Base-by-base conservation (phyloP, 2,888 invertebrate genomes). In the Calliphora vomitoria region DNA sequence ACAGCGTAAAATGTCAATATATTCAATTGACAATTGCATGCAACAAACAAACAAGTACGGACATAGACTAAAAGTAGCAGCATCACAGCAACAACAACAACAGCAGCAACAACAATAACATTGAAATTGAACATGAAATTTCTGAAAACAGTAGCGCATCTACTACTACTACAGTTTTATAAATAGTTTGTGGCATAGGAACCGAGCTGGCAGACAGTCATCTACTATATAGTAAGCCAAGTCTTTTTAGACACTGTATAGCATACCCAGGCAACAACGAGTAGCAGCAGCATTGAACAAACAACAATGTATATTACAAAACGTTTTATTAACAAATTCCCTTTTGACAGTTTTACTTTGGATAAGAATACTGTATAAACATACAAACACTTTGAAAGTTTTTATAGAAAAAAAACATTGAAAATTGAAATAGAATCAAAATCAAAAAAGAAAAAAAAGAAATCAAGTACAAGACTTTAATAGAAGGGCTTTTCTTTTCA, bases 1-100 rank as follows among this genome's bases (percentile, higher is more conserved):
- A 87, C 87, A 87, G 87, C 87, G 87, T 85, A 87, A 87, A 87
- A 87, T 87, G 87, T 85, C 87, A 87, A 87, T 85, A 82, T 85
- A 82, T 85, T 85, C 87, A 85, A 87, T 87, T 87, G 87, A 85
- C 85, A 87, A 87, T 87, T 82, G 87, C 87, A 88, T 88, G 85
- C 88, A 85, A 81, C 60, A 64, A 55, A 69, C 4, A 44, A 31
- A 55, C 66, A 84, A 44, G 44, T 62, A 60, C 55, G 81, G 58
- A 68, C 62, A 69, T 50, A 74, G 47, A 53, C 78, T 66, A 66
- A 44, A 47, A 25, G 66, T 35, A 60, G 31, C 62, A 25, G 64
- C 44, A 55, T 60, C 2, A 58, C 15, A 66, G 6, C 25, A 68
- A 75, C 18, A 71, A 75, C 3, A 68, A 66, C 82, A 86, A 68